Evolutionary conservation across 2,797 vertebrate genomes (phyloP), one percentile per base, ranked within the genome.

Genomic region (Cyprinodon diabolis): DNA sequence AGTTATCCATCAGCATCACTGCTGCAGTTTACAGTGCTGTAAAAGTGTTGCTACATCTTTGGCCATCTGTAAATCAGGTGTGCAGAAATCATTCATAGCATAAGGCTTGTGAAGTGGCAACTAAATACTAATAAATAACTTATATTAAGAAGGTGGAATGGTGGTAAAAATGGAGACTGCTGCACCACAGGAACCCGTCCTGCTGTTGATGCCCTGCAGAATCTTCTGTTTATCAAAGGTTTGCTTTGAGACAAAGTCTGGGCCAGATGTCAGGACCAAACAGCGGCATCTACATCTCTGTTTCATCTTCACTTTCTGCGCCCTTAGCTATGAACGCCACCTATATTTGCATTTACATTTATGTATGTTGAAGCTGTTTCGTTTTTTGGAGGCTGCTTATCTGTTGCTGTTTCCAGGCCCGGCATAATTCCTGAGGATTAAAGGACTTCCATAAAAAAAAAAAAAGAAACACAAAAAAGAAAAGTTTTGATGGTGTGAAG

Each of bases 351-450:
- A 86, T 89, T 84, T 68, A 81, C 82, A 86, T 87, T 83, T 65
- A 75, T 74, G 71, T 82, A 77, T 86, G 84, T 82, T 83, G 69
- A 84, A 86, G 69, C 72, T 74, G 77, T 85, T 71, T 83, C 51
- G 74, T 68, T 89, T 68, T 89, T 75, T 76, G 84, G 86, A 81
- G 83, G 83, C 84, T 71, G 81, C 92, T 95, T 92, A 94, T 95
- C 95, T 90, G 90, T 88, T 84, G 89, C 89, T 84, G 86, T 86
- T 92, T 86, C 88, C 90, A 79, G 84, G 91, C 81, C 81, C 90
- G 65, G 79, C 89, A 75, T 87, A 90, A 94, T 94, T 92, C 90
- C 84, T 3, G 66, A 89, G 95, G 93, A 94, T 94, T 95, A 95
- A 94, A 91, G 81, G 15, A 91, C 83, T 92, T 94, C 73, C 91